phyloP scores from a whole-genome alignment of 2,113 vertebrate genomes.

The Peromyscus leucopus region DNA sequence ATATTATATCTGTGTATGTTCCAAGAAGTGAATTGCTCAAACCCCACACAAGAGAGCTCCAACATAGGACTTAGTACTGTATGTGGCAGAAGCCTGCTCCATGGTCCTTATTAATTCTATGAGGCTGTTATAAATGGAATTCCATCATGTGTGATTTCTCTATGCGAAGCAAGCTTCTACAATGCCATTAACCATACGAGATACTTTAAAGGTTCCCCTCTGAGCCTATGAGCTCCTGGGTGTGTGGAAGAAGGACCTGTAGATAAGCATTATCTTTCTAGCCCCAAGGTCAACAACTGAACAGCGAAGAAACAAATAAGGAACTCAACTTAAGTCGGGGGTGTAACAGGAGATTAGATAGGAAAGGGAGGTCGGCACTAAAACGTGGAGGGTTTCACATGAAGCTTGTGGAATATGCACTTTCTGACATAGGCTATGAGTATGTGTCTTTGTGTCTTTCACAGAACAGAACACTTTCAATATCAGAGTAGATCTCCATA shows the following conservation, averaged over 20 bases:
- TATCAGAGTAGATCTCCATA: not conserved
- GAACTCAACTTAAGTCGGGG: conserved; percentile 18
- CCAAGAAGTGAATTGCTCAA: not conserved
- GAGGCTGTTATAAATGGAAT: not conserved
- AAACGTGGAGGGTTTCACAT: conserved; percentile 5
- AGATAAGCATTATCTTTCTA: not conserved
- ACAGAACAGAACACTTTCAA: conserved; percentile 47
- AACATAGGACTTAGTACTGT: not conserved
- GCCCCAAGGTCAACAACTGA: not conserved
- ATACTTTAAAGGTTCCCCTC: conserved; percentile 2
- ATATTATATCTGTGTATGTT: conserved; percentile 18
- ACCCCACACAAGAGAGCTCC: conserved; percentile 26
- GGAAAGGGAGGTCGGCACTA: not conserved
- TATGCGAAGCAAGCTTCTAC: not conserved
- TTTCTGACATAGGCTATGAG: conserved; percentile 6
- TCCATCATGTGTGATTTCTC: not conserved
- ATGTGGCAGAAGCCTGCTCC: not conserved
- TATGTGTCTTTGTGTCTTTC: conserved; percentile 18
- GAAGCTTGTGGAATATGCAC: not conserved
- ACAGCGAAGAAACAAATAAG: not conserved
- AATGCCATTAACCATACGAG: not conserved
- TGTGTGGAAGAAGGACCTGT: conserved; percentile 1
- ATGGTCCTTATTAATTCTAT: not conserved
- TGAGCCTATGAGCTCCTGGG: not conserved
- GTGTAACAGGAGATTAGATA: not conserved